Percentiles rank a stretch among this genome's conserved stretches.
phyloP scores from a whole-genome alignment of 2,888 invertebrate species.

The Kuschelorhynchus macadamiae region DNA sequence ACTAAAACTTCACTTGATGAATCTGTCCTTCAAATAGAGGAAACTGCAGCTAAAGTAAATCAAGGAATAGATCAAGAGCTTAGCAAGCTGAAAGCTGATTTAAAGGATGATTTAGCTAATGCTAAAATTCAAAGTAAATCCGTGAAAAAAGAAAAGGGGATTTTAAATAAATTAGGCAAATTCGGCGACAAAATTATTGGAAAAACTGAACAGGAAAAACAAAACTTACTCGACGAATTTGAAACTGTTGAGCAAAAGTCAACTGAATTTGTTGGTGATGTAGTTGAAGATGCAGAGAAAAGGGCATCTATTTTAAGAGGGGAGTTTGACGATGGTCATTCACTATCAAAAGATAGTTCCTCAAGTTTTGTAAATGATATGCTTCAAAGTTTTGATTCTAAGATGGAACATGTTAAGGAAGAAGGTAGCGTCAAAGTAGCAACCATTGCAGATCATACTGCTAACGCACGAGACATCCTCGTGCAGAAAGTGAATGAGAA shows the following conservation, averaged over 20 bases:
- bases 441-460: constrained; percentile 13
- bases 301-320: constrained; percentile 7
- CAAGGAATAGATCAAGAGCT: neutral
- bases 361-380: constrained; percentile 54
- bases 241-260: constrained; percentile 10
- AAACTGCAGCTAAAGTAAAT: constrained; percentile 12
- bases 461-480: constrained; percentile 47
- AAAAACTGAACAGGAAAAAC: constrained; percentile 13
- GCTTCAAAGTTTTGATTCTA: constrained; percentile 55
- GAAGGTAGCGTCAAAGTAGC: constrained; percentile 24
- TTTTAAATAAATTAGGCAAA: constrained; percentile 46
- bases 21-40: constrained; percentile 17
- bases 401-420: constrained; percentile 54
- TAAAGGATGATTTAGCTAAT: too few species aligned
- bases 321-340: constrained; percentile 1
- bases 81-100: too few species aligned
- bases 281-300: constrained; percentile 20
- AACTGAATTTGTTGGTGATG: too few species aligned
- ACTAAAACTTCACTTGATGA: too few species aligned
- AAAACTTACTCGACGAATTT: neutral
- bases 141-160: constrained; percentile 41
- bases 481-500: constrained; percentile 59
- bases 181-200: constrained; percentile 49
- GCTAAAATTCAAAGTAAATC: too few species aligned
- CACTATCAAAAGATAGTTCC: constrained; percentile 37